These are phyloP conservation scores for Druceiella hillmani DNA, from an alignment of 2,888 invertebrate genomes.

Conservation along the genomic window DNA sequence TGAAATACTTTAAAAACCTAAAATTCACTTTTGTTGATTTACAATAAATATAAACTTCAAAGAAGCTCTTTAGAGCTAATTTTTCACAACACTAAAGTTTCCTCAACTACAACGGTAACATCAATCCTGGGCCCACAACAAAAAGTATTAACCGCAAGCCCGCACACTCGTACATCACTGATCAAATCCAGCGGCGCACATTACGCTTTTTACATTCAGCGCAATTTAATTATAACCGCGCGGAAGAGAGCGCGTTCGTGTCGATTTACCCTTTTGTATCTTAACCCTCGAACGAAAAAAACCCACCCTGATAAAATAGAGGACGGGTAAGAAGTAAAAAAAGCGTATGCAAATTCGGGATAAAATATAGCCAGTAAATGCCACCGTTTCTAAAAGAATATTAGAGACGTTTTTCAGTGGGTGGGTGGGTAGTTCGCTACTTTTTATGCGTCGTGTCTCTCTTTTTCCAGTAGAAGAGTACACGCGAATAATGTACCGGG, in stretches of 20 bases:
- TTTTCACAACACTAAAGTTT: too few relatives aligned
- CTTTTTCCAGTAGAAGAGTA: not conserved
- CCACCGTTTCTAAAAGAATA: constrained; percentile 58
- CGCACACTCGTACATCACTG: too few relatives aligned
- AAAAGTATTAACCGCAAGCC: too few relatives aligned
- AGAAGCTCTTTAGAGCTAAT: too few relatives aligned
- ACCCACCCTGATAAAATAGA: constrained; percentile 52
- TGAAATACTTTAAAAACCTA: too few relatives aligned
- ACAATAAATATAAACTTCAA: too few relatives aligned
- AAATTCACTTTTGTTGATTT: too few relatives aligned
- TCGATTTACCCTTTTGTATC: constrained; percentile 55
- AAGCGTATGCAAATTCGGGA: constrained; percentile 57
- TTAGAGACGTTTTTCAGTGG: constrained; percentile 57
- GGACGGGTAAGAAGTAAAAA: constrained; percentile 48
- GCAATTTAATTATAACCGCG: constrained; percentile 50
- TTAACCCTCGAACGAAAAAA: constrained; percentile 52
- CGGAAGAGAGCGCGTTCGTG: constrained; percentile 33
- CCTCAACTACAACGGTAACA: too few relatives aligned
- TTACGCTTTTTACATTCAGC: too few relatives aligned
- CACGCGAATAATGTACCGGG: not conserved
- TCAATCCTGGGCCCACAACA: too few relatives aligned
- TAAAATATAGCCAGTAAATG: constrained; percentile 58
- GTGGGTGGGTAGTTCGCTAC: constrained; percentile 44
- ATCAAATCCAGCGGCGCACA: too few relatives aligned
- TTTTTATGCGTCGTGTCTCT: constrained; percentile 32